Evolutionary conservation across 1,140 invertebrate species (phyloP).

Genomic region (Macrosteles quadrilineatus): DNA sequence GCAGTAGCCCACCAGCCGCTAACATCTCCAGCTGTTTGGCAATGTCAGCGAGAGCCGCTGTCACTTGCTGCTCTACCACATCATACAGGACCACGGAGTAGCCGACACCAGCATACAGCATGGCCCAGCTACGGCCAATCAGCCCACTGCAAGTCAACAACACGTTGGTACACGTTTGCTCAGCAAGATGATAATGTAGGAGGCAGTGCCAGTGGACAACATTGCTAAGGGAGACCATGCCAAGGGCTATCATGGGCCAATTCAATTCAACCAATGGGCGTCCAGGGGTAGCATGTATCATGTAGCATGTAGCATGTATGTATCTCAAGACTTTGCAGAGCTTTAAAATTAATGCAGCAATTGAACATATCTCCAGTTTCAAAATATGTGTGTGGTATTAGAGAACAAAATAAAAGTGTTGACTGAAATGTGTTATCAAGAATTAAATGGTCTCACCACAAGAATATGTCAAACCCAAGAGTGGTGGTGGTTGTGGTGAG

Average conservation of each 20-base stretch:
- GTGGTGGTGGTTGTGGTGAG: too few relatives aligned
- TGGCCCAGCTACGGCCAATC: conserved; percentile 92
- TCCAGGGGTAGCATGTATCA: neutral
- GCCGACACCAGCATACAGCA: conserved; percentile 92
- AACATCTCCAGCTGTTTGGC: conserved; percentile 69
- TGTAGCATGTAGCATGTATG: too few relatives aligned
- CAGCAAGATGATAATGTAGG: neutral
- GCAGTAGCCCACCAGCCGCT: conserved; percentile 64
- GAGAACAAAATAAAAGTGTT: too few relatives aligned
- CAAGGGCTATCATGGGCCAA: neutral
- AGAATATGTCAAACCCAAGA: too few relatives aligned
- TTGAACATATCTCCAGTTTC: too few relatives aligned
- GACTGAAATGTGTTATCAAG: too few relatives aligned
- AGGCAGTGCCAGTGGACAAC: neutral
- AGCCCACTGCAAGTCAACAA: conserved; percentile 85
- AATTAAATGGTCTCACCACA: too few relatives aligned
- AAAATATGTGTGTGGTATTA: too few relatives aligned
- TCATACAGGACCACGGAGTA: conserved; percentile 87
- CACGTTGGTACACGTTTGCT: too few relatives aligned
- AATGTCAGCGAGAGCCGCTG: conserved; percentile 72
- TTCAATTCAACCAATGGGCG: too few relatives aligned
- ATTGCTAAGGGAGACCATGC: neutral
- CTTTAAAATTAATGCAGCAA: too few relatives aligned
- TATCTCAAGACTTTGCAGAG: too few relatives aligned
- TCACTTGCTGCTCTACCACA: conserved; percentile 71